Conservation (phyloP, 2,888 invertebrate species). For the Monopis laevigella region DNA sequence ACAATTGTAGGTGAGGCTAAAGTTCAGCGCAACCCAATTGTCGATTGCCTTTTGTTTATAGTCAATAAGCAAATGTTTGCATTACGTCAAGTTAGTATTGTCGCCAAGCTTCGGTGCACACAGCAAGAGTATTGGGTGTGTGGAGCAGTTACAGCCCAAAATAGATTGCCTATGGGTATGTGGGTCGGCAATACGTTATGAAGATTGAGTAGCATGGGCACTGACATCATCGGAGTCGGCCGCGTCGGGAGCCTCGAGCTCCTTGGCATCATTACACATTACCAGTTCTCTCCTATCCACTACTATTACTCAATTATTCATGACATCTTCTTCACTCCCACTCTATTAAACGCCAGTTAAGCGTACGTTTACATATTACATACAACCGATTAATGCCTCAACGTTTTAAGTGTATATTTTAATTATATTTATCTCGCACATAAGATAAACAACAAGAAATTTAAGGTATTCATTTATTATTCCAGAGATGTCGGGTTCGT, state of each 20-base stretch:
- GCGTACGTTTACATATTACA: too few relatives aligned
- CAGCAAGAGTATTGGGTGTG: slow-evolving; percentile 1
- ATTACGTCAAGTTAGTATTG: slow-evolving; percentile 3
- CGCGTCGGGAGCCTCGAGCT: slow-evolving; percentile 13
- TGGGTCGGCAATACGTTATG: slow-evolving; percentile 13
- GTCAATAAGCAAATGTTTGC: slow-evolving; percentile 6
- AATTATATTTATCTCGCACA: slow-evolving; percentile 1
- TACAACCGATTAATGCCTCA: too few relatives aligned
- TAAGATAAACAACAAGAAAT: slow-evolving; percentile 4
- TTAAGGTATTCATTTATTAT: slow-evolving; percentile 15
- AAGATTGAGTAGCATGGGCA: slow-evolving; percentile 34
- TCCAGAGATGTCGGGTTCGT: slow-evolving; percentile 17
- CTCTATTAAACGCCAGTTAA: not conserved
- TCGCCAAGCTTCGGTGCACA: not conserved
- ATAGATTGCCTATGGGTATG: slow-evolving; percentile 25
- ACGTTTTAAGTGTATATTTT: too few relatives aligned
- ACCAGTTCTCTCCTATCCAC: not conserved
- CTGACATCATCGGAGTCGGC: slow-evolving; percentile 20
- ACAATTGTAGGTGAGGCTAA: slow-evolving; percentile 8
- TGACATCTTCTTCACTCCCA: slow-evolving; percentile 6
- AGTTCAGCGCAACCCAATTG: not conserved
- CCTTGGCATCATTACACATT: slow-evolving; percentile 10
- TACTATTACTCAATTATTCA: slow-evolving; percentile 11
- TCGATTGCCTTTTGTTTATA: too few relatives aligned
- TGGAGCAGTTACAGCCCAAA: slow-evolving; percentile 22